phyloP scores from a whole-genome alignment of 2,888 invertebrate species.

The Mythimna ferrago region DNA sequence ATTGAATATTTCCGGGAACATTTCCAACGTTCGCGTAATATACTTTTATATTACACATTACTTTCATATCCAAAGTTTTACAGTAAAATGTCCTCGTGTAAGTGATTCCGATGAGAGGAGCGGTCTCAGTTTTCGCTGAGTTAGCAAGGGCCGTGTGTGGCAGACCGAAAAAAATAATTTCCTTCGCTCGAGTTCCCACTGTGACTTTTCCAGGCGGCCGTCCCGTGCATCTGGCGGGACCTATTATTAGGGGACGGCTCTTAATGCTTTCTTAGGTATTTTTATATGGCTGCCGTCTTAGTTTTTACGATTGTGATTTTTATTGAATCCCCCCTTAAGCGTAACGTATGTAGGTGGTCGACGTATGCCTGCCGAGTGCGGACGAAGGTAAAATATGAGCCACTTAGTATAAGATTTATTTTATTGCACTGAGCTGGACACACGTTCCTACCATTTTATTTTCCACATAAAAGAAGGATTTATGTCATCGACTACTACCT shows the following conservation, averaged over 20 bases:
- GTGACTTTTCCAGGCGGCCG: constrained; percentile 89
- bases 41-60: constrained; percentile 59
- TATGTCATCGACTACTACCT: constrained; percentile 24
- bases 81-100: constrained; percentile 76
- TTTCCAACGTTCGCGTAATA: constrained; percentile 36
- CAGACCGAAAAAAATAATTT: constrained; percentile 91
- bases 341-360: constrained; percentile 76
- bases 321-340: constrained; percentile 84
- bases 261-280: constrained; percentile 90
- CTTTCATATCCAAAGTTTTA: constrained; percentile 66
- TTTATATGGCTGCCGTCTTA: constrained; percentile 88
- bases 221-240: constrained; percentile 90
- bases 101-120: constrained; percentile 80
- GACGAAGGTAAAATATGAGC: constrained; percentile 88
- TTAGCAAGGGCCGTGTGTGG: constrained; percentile 89
- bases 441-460: constrained; percentile 77
- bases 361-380: constrained; percentile 81
- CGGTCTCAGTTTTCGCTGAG: constrained; percentile 85
- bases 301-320: constrained; percentile 90
- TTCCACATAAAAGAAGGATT: constrained; percentile 65
- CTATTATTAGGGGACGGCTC: constrained; percentile 90
- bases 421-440: constrained; percentile 82
- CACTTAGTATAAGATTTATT: constrained; percentile 86
- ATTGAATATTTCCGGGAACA: constrained; percentile 45
- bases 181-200: constrained; percentile 88